Percentiles rank a stretch among this genome's conserved stretches.
Conservation (phyloP, 2,113 vertebrate species). For the Hypomesus transpacificus region DNA sequence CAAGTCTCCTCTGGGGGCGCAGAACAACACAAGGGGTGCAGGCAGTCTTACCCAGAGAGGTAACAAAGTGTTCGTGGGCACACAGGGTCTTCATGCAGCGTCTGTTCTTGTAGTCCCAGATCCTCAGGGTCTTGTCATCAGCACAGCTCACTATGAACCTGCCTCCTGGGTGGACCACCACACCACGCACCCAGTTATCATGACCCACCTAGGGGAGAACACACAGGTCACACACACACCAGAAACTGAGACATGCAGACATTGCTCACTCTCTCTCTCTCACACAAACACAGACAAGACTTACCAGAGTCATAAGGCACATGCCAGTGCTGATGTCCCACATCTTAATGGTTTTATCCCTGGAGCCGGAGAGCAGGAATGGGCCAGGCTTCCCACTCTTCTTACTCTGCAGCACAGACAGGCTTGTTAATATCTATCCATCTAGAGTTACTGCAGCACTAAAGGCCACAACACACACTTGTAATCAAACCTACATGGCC, state of each 20-base stretch:
- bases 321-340: slow-evolving; percentile 98
- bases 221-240: background rate
- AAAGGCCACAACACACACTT: too few relatives aligned
- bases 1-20: too few relatives aligned
- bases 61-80: slow-evolving; percentile 99
- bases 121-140: slow-evolving; percentile 96
- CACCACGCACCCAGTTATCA: slow-evolving; percentile 98
- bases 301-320: slow-evolving; percentile 89
- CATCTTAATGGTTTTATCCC: slow-evolving; percentile 99
- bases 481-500: too few relatives aligned
- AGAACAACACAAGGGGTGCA: too few relatives aligned
- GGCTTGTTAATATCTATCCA: too few relatives aligned
- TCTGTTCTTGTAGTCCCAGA: slow-evolving; percentile 99
- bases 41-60: slow-evolving; percentile 90
- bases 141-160: slow-evolving; percentile 98
- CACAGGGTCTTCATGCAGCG: slow-evolving; percentile 99
- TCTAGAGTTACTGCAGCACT: too few relatives aligned
- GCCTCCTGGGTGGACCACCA: slow-evolving; percentile 95
- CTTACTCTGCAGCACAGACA: slow-evolving; percentile 73
- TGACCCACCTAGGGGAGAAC: slow-evolving; percentile 83
- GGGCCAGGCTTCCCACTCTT: slow-evolving; percentile 86
- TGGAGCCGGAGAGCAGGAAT: slow-evolving; percentile 86
- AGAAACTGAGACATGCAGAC: background rate
- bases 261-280: background rate
- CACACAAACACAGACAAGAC: slow-evolving; percentile 6